These are phyloP conservation scores for Anastrepha ludens DNA, from an alignment of 1,140 invertebrate species.

Conservation along the genomic window DNA sequence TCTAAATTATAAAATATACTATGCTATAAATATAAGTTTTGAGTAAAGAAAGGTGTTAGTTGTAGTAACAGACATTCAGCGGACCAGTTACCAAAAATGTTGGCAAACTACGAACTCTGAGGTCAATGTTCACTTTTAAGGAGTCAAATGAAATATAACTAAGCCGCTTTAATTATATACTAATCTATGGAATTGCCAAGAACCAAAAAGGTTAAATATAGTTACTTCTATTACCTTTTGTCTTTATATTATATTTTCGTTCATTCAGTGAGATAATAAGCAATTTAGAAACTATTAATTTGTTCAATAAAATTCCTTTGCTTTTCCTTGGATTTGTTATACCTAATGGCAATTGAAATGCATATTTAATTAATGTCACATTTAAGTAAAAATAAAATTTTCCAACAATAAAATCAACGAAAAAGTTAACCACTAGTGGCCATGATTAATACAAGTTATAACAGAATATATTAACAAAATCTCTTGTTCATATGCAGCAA, in stretches of 20 bases:
- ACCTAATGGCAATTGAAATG: not conserved
- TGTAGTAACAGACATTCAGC: not conserved
- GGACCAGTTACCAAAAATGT: not conserved
- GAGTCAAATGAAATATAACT: not conserved
- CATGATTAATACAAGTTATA: conserved; percentile 18
- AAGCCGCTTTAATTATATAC: not conserved
- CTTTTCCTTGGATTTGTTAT: not conserved
- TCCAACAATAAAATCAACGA: conserved; percentile 47
- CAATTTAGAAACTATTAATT: not conserved
- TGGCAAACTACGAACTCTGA: not conserved
- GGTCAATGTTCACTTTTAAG: not conserved
- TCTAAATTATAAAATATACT: conserved; percentile 7
- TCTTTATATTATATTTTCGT: not conserved
- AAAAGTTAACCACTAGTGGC: conserved; percentile 34
- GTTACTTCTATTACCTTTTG: too few species aligned
- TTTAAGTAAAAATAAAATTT: not conserved
- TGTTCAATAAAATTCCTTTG: not conserved
- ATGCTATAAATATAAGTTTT: conserved; percentile 9
- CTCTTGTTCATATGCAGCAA: conserved; percentile 55
- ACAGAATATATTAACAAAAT: conserved; percentile 2
- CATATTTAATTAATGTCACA: conserved; percentile 16
- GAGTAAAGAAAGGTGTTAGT: not conserved
- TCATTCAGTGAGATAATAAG: not conserved
- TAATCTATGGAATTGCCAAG: not conserved
- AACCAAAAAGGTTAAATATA: not conserved